These are phyloP conservation scores for Podilymbus podiceps DNA, from an alignment of 2,113 vertebrate species.

Conservation along the genomic window DNA sequence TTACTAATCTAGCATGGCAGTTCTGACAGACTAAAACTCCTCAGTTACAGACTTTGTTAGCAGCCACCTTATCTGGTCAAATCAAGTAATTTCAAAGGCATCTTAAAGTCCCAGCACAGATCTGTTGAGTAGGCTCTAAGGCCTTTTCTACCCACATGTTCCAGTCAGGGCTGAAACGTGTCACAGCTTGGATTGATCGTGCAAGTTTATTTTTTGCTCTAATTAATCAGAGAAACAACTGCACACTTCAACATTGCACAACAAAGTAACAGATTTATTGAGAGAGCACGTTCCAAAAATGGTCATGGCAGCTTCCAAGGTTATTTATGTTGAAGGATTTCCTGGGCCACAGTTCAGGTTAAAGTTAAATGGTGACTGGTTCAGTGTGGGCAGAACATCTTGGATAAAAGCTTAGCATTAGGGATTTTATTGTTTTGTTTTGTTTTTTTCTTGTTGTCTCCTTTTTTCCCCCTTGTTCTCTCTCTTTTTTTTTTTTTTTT, in stretches of 20 bases:
- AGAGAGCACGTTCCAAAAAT: constrained; percentile 29
- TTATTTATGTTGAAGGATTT: constrained; percentile 61
- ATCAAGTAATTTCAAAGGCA: not conserved
- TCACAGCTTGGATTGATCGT: constrained; percentile 49
- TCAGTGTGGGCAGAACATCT: constrained; percentile 44
- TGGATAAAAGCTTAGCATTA: constrained; percentile 27
- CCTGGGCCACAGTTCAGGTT: constrained; percentile 59
- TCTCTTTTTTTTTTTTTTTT: not conserved
- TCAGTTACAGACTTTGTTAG: not conserved
- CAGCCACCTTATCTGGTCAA: not conserved
- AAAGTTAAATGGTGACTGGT: constrained; percentile 39
- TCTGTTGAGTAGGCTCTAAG: not conserved
- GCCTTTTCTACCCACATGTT: not conserved
- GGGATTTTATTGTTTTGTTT: not conserved
- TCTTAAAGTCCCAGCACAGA: not conserved
- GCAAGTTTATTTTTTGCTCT: constrained; percentile 62
- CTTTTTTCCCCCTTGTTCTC: too few relatives aligned
- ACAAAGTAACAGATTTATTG: constrained; percentile 64
- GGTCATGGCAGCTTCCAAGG: constrained; percentile 51
- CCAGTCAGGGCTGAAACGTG: constrained; percentile 52
- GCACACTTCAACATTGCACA: constrained; percentile 58
- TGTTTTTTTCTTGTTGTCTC: too few relatives aligned
- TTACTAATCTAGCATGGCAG: not conserved
- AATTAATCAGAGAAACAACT: constrained; percentile 70
- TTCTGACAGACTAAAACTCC: not conserved